Evolutionary conservation across 2,888 invertebrate genomes (phyloP), one percentile per base, ranked within the genome.

Genomic region (Stenolophus ochropezus): DNA sequence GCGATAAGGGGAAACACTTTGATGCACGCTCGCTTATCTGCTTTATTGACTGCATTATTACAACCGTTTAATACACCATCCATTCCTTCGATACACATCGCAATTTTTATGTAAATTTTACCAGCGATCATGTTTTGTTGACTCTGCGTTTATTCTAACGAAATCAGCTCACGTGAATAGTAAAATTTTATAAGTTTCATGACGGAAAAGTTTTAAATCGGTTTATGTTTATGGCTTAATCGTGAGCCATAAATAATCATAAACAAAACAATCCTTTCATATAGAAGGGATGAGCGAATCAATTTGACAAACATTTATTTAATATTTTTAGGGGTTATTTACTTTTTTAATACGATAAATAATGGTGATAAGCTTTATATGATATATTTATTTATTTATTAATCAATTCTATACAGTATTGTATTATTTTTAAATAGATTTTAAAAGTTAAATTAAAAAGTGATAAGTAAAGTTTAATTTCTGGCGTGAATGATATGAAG

Each of bases 51-150:
- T 77, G 49, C 65, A 65, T 65, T 76, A 53, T 76, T 65, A 77
- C 65, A 65, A 61, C 21, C 77, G 16, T 77, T 77, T 77, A 77
- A 77, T 77, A 49, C 77, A 8, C 23, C 20, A 21, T 33, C 77
- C 47, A 65, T 47, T 61, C 21, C 25, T 47, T 16, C 33, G 76
- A 76, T 76, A 76, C 23, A 11, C 33, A 76, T 76, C 76, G 42
- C 76, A 56, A 76, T 76, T 76, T 76, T 76, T 58, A 76, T 76
- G 76, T 76, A 76, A 76, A 76, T 76, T 76, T 76, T 76, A 76
- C 76, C 56, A 76, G 56, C 49, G 73, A 47, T 47, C 23, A 49
- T 49, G 73, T 47, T 18, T 73, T 73, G 73, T 73, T 51, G 73
- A 73, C 47, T 47, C 73, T 47, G 21, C 20, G 20, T 42, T 47